Base-by-base conservation (phyloP, 2,888 invertebrate species). In the Spilarctia lutea region DNA sequence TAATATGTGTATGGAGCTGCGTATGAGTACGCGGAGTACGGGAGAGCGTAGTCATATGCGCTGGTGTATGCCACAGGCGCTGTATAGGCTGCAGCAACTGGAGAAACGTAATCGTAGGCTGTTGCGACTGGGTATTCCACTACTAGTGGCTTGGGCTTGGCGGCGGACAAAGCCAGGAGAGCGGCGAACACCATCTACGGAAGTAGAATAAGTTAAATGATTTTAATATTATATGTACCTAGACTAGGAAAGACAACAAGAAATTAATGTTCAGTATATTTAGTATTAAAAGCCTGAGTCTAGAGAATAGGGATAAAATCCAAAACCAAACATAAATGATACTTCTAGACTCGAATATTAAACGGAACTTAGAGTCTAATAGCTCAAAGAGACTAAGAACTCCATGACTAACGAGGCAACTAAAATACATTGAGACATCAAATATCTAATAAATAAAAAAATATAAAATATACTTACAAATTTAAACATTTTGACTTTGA, bases 81-180 rank as follows among this genome's bases (percentile, higher is more conserved):
- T 8, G 95, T 91, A 85, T 96, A 96, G n/a, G 96, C 95, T 30
- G 96, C 92, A 2, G 73, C 39, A 20, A 60, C 35, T 6, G 60
- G 63, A 42, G 68, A 35, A 68, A 92, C 92, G 73, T 96, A 94
- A 1, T 92, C 86, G 65, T 96, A 94, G 82, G 91, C 92, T 33
- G 92, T 92, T 18, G 78, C 81, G 81, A 92, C 88, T 0, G 94
- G 94, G 79, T 92, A 94, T 78, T 93, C 92, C 79, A 90, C 87
- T 75, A 93, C 89, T 74, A 94, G 78, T 56, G 96, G 96, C 89
- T 96, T 95, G 65, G 96, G 96, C 88, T 94, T 94, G 66, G 96
- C 96, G 73, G 93, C 88, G 68, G 94, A 96, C 75, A 96, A 91
- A 84, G 96, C 96, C 93, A 97, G 85, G 63, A 96, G 88, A 88